phyloP scores from a whole-genome alignment of 2,888 invertebrate genomes.

The Psylliodes chrysocephalus region DNA sequence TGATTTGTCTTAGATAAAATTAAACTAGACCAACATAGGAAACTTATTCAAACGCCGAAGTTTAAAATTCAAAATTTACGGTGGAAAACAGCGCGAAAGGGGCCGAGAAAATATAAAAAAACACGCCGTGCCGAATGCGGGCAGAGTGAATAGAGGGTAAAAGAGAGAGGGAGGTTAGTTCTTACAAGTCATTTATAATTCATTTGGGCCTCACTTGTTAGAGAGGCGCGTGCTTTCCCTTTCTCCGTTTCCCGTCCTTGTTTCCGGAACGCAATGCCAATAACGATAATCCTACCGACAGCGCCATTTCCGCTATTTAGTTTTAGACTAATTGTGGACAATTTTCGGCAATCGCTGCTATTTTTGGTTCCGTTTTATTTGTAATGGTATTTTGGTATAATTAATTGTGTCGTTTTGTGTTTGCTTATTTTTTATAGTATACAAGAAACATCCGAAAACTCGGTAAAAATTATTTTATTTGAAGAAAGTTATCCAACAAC shows the following conservation, averaged over 20 bases:
- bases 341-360: too few species aligned
- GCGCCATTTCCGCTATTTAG: constrained; percentile 53
- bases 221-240: constrained; percentile 43
- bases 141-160: constrained; percentile 10
- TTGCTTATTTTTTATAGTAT: too few species aligned
- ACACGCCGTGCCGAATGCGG: constrained; percentile 38
- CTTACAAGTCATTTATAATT: constrained; percentile 66
- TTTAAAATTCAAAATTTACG: constrained; percentile 58
- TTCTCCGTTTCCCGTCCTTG: constrained; percentile 52
- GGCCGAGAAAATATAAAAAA: constrained; percentile 60
- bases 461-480: too few species aligned
- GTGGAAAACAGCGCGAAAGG: constrained; percentile 47
- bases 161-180: constrained; percentile 60
- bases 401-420: too few species aligned
- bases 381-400: too few species aligned
- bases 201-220: constrained; percentile 57
- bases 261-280: constrained; percentile 57
- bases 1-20: too few species aligned
- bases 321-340: too few species aligned
- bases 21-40: too few species aligned
- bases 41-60: too few species aligned
- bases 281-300: constrained; percentile 36
- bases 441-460: too few species aligned
- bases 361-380: too few species aligned
- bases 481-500: too few species aligned